A percentile compares a stretch with the other conserved stretches of the same genome.
Conservation (phyloP, 2,113 vertebrate genomes). For the Mesitornis unicolor region DNA sequence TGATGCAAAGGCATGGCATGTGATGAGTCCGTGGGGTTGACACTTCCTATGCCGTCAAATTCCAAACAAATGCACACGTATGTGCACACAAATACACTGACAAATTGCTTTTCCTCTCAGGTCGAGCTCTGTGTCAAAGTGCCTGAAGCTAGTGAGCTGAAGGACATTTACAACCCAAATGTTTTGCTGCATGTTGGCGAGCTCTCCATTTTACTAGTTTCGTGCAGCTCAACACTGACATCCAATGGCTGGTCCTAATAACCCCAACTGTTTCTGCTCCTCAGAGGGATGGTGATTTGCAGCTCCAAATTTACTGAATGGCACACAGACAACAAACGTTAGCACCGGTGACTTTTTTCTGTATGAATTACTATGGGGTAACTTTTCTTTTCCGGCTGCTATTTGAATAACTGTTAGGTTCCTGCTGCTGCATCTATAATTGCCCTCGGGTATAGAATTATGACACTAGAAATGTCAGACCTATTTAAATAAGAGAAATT, state of each 20-base stretch:
- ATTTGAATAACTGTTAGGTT: no score
- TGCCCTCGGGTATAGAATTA: not conserved
- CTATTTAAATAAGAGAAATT: rapidly evolving
- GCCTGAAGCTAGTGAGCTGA: not conserved
- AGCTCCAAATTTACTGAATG: not conserved
- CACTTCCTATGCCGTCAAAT: not conserved
- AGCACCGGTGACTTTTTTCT: not conserved
- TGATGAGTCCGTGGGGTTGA: rapidly evolving
- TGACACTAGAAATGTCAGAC: not conserved
- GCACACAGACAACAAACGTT: not conserved
- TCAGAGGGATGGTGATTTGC: not conserved
- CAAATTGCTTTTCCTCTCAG: not conserved
- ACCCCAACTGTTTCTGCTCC: not conserved
- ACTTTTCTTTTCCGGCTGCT: no score
- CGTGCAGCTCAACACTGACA: constrained; percentile 38
- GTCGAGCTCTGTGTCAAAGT: not conserved
- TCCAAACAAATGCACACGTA: not conserved
- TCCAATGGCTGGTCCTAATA: not conserved
- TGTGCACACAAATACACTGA: rapidly evolving
- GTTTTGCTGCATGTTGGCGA: not conserved
- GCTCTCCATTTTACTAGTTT: not conserved
- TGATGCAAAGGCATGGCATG: rapidly evolving
- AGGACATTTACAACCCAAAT: not conserved
- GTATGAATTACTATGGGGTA: not conserved
- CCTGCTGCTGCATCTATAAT: not conserved